These are phyloP conservation scores for Macaria notata DNA, from an alignment of 2,888 invertebrate genomes.

Conservation along the genomic window DNA sequence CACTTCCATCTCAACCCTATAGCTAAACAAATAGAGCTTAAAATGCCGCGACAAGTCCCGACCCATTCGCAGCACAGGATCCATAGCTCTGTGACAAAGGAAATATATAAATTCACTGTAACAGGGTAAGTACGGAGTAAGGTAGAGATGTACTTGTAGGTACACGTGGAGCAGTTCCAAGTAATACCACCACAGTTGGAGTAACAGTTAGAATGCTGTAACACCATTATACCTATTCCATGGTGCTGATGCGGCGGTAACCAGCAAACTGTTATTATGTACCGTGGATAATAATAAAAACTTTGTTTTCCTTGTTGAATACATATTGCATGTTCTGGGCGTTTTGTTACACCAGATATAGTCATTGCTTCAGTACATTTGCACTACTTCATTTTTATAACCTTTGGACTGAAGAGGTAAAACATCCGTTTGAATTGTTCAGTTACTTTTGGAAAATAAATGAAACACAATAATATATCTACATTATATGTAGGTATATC, in stretches of 20 bases:
- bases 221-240: constrained; percentile 36
- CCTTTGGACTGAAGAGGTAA: too few species aligned
- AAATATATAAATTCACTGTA: constrained; percentile 57
- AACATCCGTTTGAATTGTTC: too few species aligned
- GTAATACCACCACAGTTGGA: constrained; percentile 39
- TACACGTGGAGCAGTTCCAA: constrained; percentile 67
- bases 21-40: constrained; percentile 30
- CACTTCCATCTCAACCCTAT: constrained; percentile 29
- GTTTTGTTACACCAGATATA: constrained; percentile 10
- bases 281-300: constrained; percentile 45
- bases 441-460: too few species aligned
- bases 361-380: not conserved
- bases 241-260: constrained; percentile 42
- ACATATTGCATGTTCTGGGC: constrained; percentile 31
- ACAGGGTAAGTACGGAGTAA: constrained; percentile 56
- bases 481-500: too few species aligned
- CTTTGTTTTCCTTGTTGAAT: constrained; percentile 51
- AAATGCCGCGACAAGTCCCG: constrained; percentile 23
- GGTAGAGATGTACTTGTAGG: constrained; percentile 34
- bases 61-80: constrained; percentile 37
- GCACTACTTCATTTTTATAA: too few species aligned
- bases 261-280: constrained; percentile 42
- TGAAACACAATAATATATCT: too few species aligned
- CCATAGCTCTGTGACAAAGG: constrained; percentile 44
- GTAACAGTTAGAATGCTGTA: constrained; percentile 5